Evolutionary conservation across 2,113 vertebrate genomes (phyloP), one percentile per base, ranked within the genome.

Genomic region (Rattus rattus): DNA sequence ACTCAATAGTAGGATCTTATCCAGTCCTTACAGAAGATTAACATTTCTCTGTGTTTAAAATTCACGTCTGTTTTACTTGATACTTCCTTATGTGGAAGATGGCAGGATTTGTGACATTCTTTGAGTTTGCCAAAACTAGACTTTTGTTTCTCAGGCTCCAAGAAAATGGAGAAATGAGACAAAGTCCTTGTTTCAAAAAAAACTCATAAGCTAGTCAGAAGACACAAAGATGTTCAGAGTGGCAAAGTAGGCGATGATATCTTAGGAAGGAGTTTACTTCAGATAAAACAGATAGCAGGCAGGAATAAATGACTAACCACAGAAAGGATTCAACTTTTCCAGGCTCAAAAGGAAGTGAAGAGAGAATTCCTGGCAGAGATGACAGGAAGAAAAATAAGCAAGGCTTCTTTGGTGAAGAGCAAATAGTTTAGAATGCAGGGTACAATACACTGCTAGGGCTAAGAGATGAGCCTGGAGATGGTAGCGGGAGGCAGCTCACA

Each of bases 181-280:
- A 77, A 2, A 65, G 14, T 1, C 59, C 7, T 93, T 73, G 7
- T 17, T 22, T 28, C 63, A 0, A 59, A 59, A 33, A 28, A 65
- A 90, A 28, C 11, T 61, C 24, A 12, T 12, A 59, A 12, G 6
- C 26, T 28, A 16, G 26, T 24, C 14, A 10, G 30, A 76, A 47
- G 11, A 33, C 3, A 20, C 8, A 24, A 36, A 3, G 11, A 12
- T 43, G 13, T 13, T 39, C 39, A 0, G 4, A 63, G 14, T 33
- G 26, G 39, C 11, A 9, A 28, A 10, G 4, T 0, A 28, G 30
- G 61, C 61, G 2, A 0, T 19, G 30, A 30, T 67, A 33, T 7
- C 1, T 61, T 49, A 11, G 5, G 2, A 11, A 49, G 85, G 43
- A 54, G 52, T 8, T 2, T 20, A 30, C 2, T 16, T 76, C 22